Evolutionary conservation across 2,888 invertebrate genomes (phyloP).

Genomic region (Nesidiocoris tenuis): DNA sequence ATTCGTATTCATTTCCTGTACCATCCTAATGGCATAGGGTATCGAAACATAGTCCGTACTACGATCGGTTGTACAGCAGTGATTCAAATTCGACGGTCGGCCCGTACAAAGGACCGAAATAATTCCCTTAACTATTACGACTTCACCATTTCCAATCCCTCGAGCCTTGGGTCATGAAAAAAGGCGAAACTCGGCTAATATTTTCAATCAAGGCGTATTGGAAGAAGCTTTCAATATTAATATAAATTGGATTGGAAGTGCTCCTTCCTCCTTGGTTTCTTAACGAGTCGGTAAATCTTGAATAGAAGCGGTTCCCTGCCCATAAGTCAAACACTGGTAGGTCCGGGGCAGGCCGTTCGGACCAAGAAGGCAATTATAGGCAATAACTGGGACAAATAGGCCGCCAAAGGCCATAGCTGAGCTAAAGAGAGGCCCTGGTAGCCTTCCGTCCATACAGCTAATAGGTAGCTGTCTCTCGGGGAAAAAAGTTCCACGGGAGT

Average conservation of each 20-base stretch:
- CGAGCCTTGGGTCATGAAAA: background rate
- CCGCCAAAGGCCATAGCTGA: conserved; percentile 28
- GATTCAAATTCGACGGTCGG: too few species aligned
- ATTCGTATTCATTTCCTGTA: too few species aligned
- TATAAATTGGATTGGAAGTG: conserved; percentile 39
- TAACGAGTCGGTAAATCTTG: conserved; percentile 41
- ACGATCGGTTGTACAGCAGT: too few species aligned
- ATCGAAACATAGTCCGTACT: too few species aligned
- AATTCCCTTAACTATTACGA: too few species aligned
- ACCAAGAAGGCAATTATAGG: conserved; percentile 36
- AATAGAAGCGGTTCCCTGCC: conserved; percentile 14
- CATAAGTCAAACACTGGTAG: conserved; percentile 45
- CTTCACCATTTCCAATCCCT: too few species aligned
- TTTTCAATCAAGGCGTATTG: conserved; percentile 38
- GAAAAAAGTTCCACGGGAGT: conserved; percentile 4
- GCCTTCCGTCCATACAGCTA: conserved; percentile 33
- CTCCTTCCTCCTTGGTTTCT: background rate
- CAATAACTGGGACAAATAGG: conserved; percentile 43
- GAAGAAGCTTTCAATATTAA: conserved; percentile 41
- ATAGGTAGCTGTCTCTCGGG: conserved; percentile 40
- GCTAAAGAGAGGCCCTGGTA: background rate
- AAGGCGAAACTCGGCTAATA: conserved; percentile 10
- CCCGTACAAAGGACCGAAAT: too few species aligned
- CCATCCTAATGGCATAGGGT: too few species aligned
- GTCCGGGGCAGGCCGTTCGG: background rate